These are phyloP conservation scores for Ochlodes sylvanus DNA, from an alignment of 2,888 invertebrate genomes.

Conservation along the genomic window DNA sequence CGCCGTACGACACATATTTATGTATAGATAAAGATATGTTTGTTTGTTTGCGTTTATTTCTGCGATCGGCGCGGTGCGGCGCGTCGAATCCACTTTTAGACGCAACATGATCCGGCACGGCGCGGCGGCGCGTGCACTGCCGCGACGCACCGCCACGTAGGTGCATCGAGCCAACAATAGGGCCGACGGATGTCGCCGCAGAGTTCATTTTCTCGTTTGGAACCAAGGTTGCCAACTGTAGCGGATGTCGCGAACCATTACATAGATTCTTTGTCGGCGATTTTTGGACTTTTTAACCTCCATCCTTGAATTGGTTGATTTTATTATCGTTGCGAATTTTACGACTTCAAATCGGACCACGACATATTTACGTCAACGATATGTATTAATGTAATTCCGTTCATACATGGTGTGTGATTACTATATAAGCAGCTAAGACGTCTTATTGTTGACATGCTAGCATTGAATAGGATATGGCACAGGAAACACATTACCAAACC, in stretches of 20 bases:
- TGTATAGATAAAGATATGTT: slow-evolving; percentile 45
- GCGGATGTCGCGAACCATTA: neutral
- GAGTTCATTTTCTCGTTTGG: slow-evolving; percentile 43
- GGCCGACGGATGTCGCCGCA: slow-evolving; percentile 39
- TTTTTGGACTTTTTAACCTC: neutral
- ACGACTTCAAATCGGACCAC: no score
- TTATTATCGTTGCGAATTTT: no score
- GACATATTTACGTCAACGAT: no score
- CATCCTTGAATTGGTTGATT: no score
- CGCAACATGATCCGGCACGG: slow-evolving; percentile 70
- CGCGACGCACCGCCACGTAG: slow-evolving; percentile 52
- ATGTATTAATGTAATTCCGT: no score
- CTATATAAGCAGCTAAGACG: no score
- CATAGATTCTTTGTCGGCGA: neutral
- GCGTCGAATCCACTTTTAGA: slow-evolving; percentile 72
- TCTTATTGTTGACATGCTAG: neutral
- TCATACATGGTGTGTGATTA: no score
- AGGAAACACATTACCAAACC: slow-evolving; percentile 6
- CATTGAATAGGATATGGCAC: neutral
- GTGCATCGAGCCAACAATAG: slow-evolving; percentile 64
- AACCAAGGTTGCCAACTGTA: slow-evolving; percentile 34
- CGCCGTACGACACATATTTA: slow-evolving; percentile 33
- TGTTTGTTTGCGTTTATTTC: slow-evolving; percentile 75
- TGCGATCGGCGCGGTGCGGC: slow-evolving; percentile 64
- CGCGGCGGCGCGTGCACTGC: slow-evolving; percentile 44